These are phyloP conservation scores for Dolichoris vasculosae DNA, from an alignment of 1,140 invertebrate species.

Conservation along the genomic window DNA sequence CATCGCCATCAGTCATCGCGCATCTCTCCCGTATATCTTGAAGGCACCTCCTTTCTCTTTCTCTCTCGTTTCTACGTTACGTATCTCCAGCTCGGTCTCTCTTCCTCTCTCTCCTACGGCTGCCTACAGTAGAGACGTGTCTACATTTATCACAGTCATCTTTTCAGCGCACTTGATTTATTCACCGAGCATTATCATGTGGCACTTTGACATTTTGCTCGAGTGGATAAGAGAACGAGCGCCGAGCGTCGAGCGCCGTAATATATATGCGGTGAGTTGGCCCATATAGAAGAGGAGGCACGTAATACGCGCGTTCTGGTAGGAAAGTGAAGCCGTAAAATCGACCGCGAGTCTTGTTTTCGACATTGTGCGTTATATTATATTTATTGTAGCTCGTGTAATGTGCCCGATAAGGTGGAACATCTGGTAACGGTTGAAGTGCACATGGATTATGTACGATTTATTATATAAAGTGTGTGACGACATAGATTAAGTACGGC, in stretches of 20 bases:
- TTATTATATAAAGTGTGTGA: conserved; percentile 17
- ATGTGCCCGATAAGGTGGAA: conserved; percentile 32
- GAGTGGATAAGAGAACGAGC: conserved; percentile 67
- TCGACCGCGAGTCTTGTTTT: conserved; percentile 29
- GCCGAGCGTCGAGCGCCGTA: conserved; percentile 21
- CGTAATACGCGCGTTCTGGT: background rate
- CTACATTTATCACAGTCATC: conserved; percentile 75
- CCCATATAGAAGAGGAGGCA: conserved; percentile 30
- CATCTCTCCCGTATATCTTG: conserved; percentile 63
- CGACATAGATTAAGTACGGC: conserved; percentile 23
- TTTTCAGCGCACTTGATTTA: conserved; percentile 74
- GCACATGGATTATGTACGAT: conserved; percentile 21
- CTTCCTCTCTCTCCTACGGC: background rate
- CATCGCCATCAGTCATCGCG: conserved; percentile 72
- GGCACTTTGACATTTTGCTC: conserved; percentile 74
- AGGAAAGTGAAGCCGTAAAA: conserved; percentile 43
- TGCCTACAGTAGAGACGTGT: conserved; percentile 64
- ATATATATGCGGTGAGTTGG: conserved; percentile 48
- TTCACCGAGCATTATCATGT: conserved; percentile 72
- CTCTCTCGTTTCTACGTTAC: conserved; percentile 55
- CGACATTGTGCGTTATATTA: conserved; percentile 9
- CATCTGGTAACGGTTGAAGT: conserved; percentile 23
- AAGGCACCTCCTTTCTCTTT: conserved; percentile 65
- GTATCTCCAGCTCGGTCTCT: conserved; percentile 33
- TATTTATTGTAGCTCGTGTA: conserved; percentile 14